A percentile compares a stretch with the other conserved stretches of the same genome.
These are phyloP conservation scores for Dipus sagitta DNA, from an alignment of 2,797 vertebrate species.

Conservation along the genomic window DNA sequence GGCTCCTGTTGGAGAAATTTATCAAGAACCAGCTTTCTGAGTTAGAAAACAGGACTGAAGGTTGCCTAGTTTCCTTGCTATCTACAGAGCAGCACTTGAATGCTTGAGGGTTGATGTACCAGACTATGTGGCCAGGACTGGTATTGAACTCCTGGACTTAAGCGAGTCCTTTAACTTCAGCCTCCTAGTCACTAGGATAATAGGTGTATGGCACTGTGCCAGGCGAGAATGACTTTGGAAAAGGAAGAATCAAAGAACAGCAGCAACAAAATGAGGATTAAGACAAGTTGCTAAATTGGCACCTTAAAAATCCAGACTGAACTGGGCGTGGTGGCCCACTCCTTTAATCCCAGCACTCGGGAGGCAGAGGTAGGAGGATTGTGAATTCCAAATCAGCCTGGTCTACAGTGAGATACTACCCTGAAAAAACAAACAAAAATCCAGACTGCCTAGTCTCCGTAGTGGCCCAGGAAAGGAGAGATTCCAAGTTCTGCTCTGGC, in stretches of 20 bases:
- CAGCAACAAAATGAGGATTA: not conserved
- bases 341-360: too few relatives aligned
- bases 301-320: not conserved
- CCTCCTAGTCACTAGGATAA: not conserved
- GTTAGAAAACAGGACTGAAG: constrained; percentile 40
- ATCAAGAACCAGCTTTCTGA: constrained; percentile 7
- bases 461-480: not conserved
- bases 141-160: not conserved
- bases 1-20: constrained; percentile 9
- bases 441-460: not conserved
- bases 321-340: too few relatives aligned
- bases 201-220: too few relatives aligned
- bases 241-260: constrained; percentile 41
- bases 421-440: not conserved
- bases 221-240: not conserved
- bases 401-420: too few relatives aligned
- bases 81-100: not conserved
- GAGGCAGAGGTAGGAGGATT: too few relatives aligned
- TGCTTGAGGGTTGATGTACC: not conserved
- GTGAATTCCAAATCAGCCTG: too few relatives aligned
- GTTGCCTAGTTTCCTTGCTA: constrained; percentile 20
- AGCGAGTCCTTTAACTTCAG: not conserved
- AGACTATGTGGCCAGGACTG: not conserved
- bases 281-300: constrained; percentile 6
- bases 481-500: not conserved